Evolutionary conservation across 2,797 vertebrate species (phyloP).

Genomic region (Phaenicophaeus curvirostris): DNA sequence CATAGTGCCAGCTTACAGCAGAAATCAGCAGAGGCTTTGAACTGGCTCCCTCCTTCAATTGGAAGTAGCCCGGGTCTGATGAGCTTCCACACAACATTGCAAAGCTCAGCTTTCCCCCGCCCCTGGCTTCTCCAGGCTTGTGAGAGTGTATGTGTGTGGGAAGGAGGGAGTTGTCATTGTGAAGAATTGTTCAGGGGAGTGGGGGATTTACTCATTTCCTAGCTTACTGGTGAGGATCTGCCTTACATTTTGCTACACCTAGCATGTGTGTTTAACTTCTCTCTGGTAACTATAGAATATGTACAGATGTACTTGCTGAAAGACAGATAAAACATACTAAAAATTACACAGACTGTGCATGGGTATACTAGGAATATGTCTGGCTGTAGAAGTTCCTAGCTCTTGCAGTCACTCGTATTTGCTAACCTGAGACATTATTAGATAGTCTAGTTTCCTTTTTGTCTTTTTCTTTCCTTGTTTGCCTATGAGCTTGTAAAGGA

Average conservation of each 20-base stretch:
- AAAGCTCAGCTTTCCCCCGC: slow-evolving; percentile 41
- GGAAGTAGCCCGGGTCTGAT: neutral
- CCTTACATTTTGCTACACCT: slow-evolving; percentile 36
- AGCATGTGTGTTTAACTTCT: slow-evolving; percentile 42
- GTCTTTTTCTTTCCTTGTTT: neutral
- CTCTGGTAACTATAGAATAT: neutral
- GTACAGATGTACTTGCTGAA: slow-evolving; percentile 10
- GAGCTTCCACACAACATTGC: slow-evolving; percentile 34
- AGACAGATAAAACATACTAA: neutral
- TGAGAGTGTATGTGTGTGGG: slow-evolving; percentile 12
- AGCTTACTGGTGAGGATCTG: slow-evolving; percentile 23
- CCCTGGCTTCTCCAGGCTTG: neutral
- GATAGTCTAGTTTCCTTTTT: neutral
- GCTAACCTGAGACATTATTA: neutral
- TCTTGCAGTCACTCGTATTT: neutral
- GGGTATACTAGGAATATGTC: neutral
- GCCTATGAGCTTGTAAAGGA: neutral
- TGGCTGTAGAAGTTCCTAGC: neutral
- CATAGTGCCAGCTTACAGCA: neutral
- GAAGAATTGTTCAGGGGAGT: slow-evolving; percentile 35
- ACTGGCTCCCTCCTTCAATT: slow-evolving; percentile 12
- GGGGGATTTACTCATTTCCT: slow-evolving; percentile 46
- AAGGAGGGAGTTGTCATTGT: slow-evolving; percentile 50
- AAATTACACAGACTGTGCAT: neutral
- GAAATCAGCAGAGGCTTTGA: slow-evolving; percentile 33